Conservation (phyloP, 2,113 vertebrate species). For the Chroicocephalus ridibundus region DNA sequence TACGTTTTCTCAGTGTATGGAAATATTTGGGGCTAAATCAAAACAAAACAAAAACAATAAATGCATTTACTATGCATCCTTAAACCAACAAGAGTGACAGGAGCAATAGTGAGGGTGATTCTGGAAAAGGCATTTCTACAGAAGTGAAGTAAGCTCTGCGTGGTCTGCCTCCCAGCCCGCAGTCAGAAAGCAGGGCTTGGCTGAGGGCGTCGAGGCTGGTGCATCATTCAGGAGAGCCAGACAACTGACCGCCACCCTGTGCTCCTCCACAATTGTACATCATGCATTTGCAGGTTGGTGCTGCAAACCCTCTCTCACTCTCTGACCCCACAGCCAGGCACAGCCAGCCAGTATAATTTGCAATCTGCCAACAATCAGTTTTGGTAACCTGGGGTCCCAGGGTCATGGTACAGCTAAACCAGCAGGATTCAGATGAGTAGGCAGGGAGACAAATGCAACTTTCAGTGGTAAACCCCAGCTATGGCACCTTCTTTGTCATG, state of each 20-base stretch:
- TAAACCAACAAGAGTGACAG: not conserved
- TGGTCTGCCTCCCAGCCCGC: not conserved
- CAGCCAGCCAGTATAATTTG: not conserved
- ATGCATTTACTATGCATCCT: not conserved
- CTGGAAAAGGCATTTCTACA: not conserved
- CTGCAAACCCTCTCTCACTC: accelerated
- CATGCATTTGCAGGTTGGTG: not conserved
- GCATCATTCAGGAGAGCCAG: not conserved
- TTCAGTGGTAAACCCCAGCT: not conserved
- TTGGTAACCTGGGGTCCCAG: not conserved
- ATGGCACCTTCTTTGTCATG: not conserved
- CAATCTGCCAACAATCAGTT: not conserved
- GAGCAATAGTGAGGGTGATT: not conserved
- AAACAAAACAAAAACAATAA: not conserved
- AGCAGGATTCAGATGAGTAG: not conserved
- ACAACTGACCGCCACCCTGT: not conserved
- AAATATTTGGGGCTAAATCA: not conserved
- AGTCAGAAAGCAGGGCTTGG: not conserved
- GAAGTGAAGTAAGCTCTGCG: not conserved
- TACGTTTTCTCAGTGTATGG: not conserved
- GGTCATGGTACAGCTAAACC: not conserved
- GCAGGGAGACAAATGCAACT: not conserved
- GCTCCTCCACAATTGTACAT: not conserved
- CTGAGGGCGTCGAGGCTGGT: accelerated
- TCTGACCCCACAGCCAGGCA: not conserved